phyloP scores from a whole-genome alignment of 2,888 invertebrate species.

The Lymantria dispar region DNA sequence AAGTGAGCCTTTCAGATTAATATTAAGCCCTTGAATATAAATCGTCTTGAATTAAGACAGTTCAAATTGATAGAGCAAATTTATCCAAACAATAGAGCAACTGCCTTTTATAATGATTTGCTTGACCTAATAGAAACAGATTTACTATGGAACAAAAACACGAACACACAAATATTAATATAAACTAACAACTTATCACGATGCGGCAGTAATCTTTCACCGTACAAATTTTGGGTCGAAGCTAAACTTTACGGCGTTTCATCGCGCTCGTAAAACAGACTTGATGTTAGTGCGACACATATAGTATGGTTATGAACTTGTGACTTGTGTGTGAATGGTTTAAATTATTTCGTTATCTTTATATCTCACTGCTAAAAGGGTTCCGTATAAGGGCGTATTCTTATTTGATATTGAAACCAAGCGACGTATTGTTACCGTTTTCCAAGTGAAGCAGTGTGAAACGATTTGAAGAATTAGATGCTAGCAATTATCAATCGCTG shows the following conservation, averaged over 20 bases:
- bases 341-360: slow-evolving; percentile 2
- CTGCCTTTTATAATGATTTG: not conserved
- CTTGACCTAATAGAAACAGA: not conserved
- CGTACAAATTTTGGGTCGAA: not conserved
- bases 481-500: no score
- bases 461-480: no score
- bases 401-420: no score
- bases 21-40: no score
- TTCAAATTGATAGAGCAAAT: no score
- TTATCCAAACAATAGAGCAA: not conserved
- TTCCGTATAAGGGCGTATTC: no score
- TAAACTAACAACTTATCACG: slow-evolving; percentile 29
- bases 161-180: slow-evolving; percentile 20
- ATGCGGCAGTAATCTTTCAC: slow-evolving; percentile 14
- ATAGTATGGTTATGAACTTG: not conserved
- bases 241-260: slow-evolving; percentile 18
- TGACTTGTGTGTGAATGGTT: not conserved
- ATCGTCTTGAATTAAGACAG: no score
- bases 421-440: no score
- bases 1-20: no score
- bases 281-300: slow-evolving; percentile 8
- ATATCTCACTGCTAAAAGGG: not conserved
- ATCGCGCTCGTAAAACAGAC: slow-evolving; percentile 19
- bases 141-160: slow-evolving; percentile 13
- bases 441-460: no score